Percentiles rank a stretch among this genome's conserved stretches.
Evolutionary conservation across 2,113 vertebrate species (phyloP).

Genomic region (Pantherophis guttatus): DNA sequence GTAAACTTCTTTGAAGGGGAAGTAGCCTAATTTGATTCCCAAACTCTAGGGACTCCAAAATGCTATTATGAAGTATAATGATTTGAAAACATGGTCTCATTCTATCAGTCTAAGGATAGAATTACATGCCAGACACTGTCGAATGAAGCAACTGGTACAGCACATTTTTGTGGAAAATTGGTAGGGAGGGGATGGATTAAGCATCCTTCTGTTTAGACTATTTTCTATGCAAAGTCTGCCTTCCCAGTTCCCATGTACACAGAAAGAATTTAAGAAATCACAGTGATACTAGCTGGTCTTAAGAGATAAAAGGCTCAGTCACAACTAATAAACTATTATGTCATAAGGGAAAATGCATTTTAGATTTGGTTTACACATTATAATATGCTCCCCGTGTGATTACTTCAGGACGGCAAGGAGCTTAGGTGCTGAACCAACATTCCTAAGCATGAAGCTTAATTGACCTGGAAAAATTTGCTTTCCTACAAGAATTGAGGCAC

Average conservation of each 20-base stretch:
- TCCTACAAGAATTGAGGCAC: background rate
- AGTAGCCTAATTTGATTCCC: conserved; percentile 22
- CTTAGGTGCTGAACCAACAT: background rate
- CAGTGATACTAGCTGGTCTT: too few relatives aligned
- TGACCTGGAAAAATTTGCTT: background rate
- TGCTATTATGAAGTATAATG: conserved; percentile 17
- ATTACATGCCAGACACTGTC: background rate
- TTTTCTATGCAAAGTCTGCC: background rate
- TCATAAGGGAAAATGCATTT: background rate
- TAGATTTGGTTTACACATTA: background rate
- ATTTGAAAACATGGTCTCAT: background rate
- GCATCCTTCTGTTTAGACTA: background rate
- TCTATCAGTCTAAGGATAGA: background rate
- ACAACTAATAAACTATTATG: background rate
- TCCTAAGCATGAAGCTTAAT: background rate
- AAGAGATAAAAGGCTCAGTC: background rate
- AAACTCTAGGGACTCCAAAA: conserved; percentile 29
- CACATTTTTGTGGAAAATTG: background rate
- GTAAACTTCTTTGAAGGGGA: conserved; percentile 39
- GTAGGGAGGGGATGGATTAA: background rate
- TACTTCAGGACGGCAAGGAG: background rate
- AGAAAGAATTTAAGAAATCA: background rate
- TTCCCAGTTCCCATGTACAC: background rate
- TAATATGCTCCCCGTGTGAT: background rate
- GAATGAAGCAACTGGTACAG: background rate